phyloP scores from a whole-genome alignment of 1,140 invertebrate genomes.

The Mercenaria mercenaria region DNA sequence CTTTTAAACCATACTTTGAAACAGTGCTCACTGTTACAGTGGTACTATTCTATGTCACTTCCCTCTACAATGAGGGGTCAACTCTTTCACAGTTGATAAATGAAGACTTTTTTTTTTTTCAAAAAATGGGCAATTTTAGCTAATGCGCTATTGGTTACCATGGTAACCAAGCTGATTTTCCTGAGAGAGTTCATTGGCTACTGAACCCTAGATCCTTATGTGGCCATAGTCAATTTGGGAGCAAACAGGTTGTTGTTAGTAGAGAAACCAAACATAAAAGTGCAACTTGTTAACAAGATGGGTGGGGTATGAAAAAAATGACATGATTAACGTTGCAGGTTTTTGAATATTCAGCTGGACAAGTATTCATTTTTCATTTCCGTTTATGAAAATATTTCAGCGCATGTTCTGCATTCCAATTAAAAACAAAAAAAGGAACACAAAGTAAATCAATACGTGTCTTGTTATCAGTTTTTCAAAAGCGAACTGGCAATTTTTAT shows the following conservation, averaged over 20 bases:
- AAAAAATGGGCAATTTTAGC: conserved; percentile 27
- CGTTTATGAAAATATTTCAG: no score
- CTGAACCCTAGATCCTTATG: conserved; percentile 38
- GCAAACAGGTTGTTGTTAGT: conserved; percentile 51
- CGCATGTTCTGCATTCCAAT: no score
- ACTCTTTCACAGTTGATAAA: background rate
- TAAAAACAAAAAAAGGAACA: no score
- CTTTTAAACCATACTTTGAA: background rate
- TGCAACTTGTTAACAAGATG: conserved; percentile 27
- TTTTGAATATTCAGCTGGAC: no score
- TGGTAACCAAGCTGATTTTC: conserved; percentile 25
- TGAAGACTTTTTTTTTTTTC: background rate
- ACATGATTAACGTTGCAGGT: background rate
- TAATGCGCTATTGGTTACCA: background rate
- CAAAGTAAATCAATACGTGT: no score
- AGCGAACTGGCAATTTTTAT: no score
- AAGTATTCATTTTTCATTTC: no score
- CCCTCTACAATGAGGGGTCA: background rate
- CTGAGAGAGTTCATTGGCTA: conserved; percentile 42
- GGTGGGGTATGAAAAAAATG: background rate
- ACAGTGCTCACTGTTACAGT: background rate
- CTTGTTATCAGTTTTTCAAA: no score
- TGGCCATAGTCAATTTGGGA: conserved; percentile 51
- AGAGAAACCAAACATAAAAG: conserved; percentile 8
- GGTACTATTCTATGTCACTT: background rate